These are phyloP conservation scores for Epiblema foenella DNA, from an alignment of 2,888 invertebrate species.

Conservation along the genomic window DNA sequence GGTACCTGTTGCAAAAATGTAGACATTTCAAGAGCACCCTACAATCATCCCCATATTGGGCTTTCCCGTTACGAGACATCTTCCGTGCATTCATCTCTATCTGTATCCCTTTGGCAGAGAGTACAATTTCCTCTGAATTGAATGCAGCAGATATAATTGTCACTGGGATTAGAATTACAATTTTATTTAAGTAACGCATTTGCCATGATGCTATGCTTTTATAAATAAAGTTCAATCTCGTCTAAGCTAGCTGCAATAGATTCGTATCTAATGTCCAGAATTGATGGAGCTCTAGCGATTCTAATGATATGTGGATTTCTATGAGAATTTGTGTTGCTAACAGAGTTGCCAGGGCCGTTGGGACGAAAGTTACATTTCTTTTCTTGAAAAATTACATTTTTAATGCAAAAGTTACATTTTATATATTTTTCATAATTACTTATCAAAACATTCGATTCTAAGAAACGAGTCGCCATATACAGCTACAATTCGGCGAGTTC, in stretches of 20 bases:
- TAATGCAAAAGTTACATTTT: too few relatives aligned
- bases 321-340: background rate
- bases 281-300: background rate
- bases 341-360: too few relatives aligned
- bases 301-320: background rate
- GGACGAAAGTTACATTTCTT: too few relatives aligned
- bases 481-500: too few relatives aligned
- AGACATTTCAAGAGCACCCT: constrained; percentile 30
- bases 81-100: constrained; percentile 17
- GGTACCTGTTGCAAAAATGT: background rate
- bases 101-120: constrained; percentile 12
- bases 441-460: too few relatives aligned
- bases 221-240: constrained; percentile 1
- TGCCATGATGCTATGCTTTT: background rate
- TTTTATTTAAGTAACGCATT: background rate
- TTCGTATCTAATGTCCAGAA: background rate
- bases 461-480: too few relatives aligned
- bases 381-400: too few relatives aligned
- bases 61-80: constrained; percentile 45
- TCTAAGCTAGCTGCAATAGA: background rate
- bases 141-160: background rate
- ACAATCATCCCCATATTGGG: constrained; percentile 45
- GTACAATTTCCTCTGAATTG: background rate
- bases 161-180: background rate
- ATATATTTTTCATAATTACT: too few relatives aligned